Base-by-base conservation (phyloP, 2,797 vertebrate genomes). In the Sciaenops ocellatus region DNA sequence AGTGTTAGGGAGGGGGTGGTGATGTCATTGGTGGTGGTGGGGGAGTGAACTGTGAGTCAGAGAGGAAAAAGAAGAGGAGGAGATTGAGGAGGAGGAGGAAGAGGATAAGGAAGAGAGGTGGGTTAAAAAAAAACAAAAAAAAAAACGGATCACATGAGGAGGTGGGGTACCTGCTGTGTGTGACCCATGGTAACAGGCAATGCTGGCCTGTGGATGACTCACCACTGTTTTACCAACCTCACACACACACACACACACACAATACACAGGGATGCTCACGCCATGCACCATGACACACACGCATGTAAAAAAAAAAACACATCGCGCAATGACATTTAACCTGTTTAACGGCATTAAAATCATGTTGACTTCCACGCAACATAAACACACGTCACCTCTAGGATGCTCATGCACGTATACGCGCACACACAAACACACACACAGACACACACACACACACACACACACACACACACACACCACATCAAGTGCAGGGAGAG, bases 11-110 rank as follows among this genome's bases (percentile, higher is more conserved):
- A 84, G 87, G 92, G 87, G 88, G 73, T 80, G 66, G 75, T 93
- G 92, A 93, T 91, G 91, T 94, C 93, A 94, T 86, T 42, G 85
- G 78, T 81, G 86, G 84, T 86, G 83, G 86, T 64, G 84, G 79
- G 85, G 87, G 91, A 88, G 89, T 93, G 86, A 89, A 84, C 75
- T 76, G 89, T 93, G 93, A 94, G 91, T 93, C 93, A 93, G 89
- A 92, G 83, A 93, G 87, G 89, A 84, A 91, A 89, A 85, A 89
- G 88, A 85, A 85, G 87, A 73, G 78, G 85, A 82, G 80, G 78
- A 76, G 59, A 30, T 20, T 76, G 87, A 74, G 76, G 80, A 72
- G 78, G 87, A 69, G 61, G 74, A 72, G 55, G 85, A 86, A 69
- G 80, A 87, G 73, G 87, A 88, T 57, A 78, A 88, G 86, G 80